A percentile compares a stretch with the other conserved stretches of the same genome.
Evolutionary conservation across 2,113 vertebrate genomes (phyloP).

Genomic region (Coreoperca whiteheadi): DNA sequence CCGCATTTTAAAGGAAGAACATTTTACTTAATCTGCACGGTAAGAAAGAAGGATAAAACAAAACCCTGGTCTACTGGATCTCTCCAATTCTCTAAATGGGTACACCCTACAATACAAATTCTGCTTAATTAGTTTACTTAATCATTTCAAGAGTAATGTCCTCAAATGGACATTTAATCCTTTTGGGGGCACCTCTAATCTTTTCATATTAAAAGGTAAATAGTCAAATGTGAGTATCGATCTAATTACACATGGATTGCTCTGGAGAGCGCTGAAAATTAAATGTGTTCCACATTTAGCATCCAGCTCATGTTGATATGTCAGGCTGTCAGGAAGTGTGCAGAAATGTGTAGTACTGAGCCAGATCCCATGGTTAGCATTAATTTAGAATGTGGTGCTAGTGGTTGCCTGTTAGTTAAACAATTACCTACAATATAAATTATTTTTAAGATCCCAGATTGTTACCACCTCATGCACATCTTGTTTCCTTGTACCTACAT

Average conservation of each 20-base stretch:
- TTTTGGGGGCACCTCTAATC: conserved; percentile 94
- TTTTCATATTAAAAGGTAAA: conserved; percentile 96
- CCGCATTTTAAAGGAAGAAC: conserved; percentile 40
- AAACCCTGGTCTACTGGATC: conserved; percentile 54
- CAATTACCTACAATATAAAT: not conserved
- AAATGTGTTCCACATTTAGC: conserved; percentile 58
- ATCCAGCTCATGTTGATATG: conserved; percentile 24
- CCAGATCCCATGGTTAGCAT: not conserved
- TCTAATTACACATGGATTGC: conserved; percentile 84
- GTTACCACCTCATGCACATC: not conserved
- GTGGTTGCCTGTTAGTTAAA: not conserved
- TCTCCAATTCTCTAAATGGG: conserved; percentile 66
- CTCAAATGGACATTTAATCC: conserved; percentile 95
- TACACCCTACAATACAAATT: conserved; percentile 80
- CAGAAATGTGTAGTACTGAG: not conserved
- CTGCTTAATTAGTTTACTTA: conserved; percentile 90
- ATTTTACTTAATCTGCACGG: conserved; percentile 27
- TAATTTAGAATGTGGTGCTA: conserved; percentile 2
- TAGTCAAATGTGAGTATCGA: conserved; percentile 94
- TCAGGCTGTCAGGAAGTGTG: conserved; percentile 10
- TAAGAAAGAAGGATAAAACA: conserved; percentile 52
- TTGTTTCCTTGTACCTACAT: not conserved
- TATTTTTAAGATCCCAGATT: not conserved
- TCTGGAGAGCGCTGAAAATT: conserved; percentile 64
- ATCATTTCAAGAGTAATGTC: conserved; percentile 92